Evolutionary conservation across 2,888 invertebrate species (phyloP), one percentile per base, ranked within the genome.

Genomic region (Cheilosia urbana): DNA sequence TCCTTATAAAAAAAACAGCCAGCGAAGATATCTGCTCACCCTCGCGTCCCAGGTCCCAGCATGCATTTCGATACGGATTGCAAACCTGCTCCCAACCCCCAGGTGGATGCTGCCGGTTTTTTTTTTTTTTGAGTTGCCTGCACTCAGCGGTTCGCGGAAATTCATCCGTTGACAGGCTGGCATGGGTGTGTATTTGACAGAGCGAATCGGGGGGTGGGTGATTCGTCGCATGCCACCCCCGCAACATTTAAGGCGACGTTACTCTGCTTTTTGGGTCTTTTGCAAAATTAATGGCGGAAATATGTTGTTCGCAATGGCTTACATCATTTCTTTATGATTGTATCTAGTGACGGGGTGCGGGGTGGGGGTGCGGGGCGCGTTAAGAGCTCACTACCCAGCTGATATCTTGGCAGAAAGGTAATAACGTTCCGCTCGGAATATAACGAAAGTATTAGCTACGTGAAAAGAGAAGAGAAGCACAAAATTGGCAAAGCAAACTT

Each of bases 231-330:
- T 30, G 30, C 5, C 24, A 34, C 27, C 30, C 11, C 7, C 15
- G 2, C 9, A 21, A 37, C 37, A 63, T 76, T 69, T 53, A 47
- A 71, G 62, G 60, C 60, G 53, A 62, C 17, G 57, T 69, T n/a
- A 71, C 51, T 66, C 65, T 71, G 24, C 66, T 68, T 68, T 72
- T 87, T 77, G 81, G 68, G 57, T 82, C 69, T 49, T 63, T 53
- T 82, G 73, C 77, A 87, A 87, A 87, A 87, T 87, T 87, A 87
- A 87, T 87, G 87, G 37, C 47, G 45, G 73, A 87, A 87, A 82
- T 87, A 87, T 87, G 82, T 87, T 82, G 53, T 51, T 78, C 73
- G 69, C 73, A 60, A 81, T 87, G 87, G 69, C 69, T 77, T 87
- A 82, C 80, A 47, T 65, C 80, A 81, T 81, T 72, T 81, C 75